These are phyloP conservation scores for Tiphia femorata DNA, from an alignment of 2,888 invertebrate genomes.

Conservation along the genomic window DNA sequence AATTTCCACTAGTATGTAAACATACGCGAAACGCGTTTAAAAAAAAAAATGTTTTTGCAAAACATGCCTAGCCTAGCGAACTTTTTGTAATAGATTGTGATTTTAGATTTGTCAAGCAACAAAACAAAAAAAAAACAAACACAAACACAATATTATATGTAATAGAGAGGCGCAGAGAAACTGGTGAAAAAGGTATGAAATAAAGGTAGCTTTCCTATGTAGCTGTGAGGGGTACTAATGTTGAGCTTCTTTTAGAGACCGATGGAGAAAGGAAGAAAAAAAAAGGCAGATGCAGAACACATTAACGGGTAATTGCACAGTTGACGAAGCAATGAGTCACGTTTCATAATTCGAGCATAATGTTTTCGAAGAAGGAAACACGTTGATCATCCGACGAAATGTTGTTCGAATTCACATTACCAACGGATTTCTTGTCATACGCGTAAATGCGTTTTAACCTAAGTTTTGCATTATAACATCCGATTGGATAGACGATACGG, in stretches of 20 bases:
- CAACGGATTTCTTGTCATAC: no score
- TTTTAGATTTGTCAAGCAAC: conserved; percentile 38
- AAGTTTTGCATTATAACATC: no score
- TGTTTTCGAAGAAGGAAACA: no score
- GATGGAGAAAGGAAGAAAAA: conserved; percentile 7
- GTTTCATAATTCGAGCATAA: conserved; percentile 21
- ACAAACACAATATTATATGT: conserved; percentile 44
- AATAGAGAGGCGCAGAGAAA: conserved; percentile 39
- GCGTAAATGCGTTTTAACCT: no score
- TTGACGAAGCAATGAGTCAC: conserved; percentile 15
- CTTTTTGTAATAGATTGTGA: conserved; percentile 42
- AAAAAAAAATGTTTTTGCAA: conserved; percentile 15
- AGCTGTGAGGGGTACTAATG: conserved; percentile 44
- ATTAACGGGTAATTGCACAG: conserved; percentile 28
- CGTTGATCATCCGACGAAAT: no score
- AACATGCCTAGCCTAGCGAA: conserved; percentile 23
- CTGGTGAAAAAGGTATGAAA: conserved; percentile 40
- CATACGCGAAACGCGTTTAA: conserved; percentile 13
- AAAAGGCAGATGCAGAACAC: background rate
- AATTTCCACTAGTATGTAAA: no score
- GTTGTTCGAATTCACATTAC: no score
- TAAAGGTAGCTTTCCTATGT: conserved; percentile 52
- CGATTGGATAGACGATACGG: no score
- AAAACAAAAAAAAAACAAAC: no score
- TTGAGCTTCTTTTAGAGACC: no score